These are phyloP conservation scores for Luehdorfia chinensis DNA, from an alignment of 1,140 invertebrate genomes.

Conservation along the genomic window DNA sequence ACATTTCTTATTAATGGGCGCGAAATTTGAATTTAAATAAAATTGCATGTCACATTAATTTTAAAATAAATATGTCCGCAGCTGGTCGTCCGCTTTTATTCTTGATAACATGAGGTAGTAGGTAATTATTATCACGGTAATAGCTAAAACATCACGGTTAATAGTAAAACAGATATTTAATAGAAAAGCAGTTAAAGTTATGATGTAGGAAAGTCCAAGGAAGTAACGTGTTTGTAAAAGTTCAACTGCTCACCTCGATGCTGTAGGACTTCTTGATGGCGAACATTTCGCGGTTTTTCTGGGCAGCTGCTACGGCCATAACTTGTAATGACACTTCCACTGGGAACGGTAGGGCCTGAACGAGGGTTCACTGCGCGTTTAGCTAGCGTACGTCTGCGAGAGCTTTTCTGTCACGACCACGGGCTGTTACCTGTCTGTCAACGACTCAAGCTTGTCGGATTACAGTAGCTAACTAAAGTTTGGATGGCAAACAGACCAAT, in stretches of 20 bases:
- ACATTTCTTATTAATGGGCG: too few species aligned
- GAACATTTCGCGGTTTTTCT: slow-evolving; percentile 95
- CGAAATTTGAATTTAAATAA: too few species aligned
- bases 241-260: slow-evolving; percentile 89
- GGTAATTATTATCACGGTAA: too few species aligned
- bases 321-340: slow-evolving; percentile 57
- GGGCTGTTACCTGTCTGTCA: slow-evolving; percentile 75
- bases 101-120: too few species aligned
- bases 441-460: slow-evolving; percentile 69
- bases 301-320: slow-evolving; percentile 91
- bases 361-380: slow-evolving; percentile 71
- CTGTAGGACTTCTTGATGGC: slow-evolving; percentile 98
- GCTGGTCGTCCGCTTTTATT: too few species aligned
- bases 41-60: too few species aligned
- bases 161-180: too few species aligned
- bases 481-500: slow-evolving; percentile 77
- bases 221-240: slow-evolving; percentile 13
- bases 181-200: too few species aligned
- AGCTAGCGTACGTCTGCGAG: slow-evolving; percentile 74
- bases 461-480: slow-evolving; percentile 75
- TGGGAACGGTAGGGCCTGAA: slow-evolving; percentile 61
- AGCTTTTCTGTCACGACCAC: slow-evolving; percentile 74
- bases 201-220: too few species aligned
- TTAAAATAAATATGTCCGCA: too few species aligned
- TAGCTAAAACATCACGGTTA: too few species aligned